Percentiles rank a stretch among this genome's conserved stretches.
phyloP scores from a whole-genome alignment of 2,797 vertebrate genomes.

The Arvicola amphibius region DNA sequence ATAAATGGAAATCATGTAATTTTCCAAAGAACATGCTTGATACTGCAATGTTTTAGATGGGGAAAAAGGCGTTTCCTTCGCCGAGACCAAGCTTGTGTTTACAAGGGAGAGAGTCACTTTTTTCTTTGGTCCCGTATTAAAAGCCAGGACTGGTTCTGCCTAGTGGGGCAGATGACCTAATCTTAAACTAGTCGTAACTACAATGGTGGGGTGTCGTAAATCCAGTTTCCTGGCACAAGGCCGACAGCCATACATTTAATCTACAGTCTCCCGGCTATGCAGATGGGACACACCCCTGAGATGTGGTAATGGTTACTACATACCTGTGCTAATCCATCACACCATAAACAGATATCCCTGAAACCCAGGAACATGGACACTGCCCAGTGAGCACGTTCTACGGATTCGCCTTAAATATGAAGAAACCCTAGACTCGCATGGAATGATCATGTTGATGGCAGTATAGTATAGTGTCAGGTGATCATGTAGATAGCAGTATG shows the following conservation, averaged over 20 bases:
- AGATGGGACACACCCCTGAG: background rate
- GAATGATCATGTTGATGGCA: background rate
- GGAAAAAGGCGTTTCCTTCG: background rate
- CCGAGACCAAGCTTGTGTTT: background rate
- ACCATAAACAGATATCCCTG: background rate
- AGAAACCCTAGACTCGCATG: background rate
- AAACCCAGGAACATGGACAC: background rate
- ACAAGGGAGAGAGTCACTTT: background rate
- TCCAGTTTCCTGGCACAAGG: background rate
- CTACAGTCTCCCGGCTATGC: background rate
- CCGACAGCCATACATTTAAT: background rate
- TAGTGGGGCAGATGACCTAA: background rate
- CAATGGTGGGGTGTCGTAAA: background rate
- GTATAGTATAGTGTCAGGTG: background rate
- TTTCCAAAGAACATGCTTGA: constrained; percentile 1
- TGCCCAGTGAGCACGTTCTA: background rate
- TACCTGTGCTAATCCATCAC: background rate
- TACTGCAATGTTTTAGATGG: constrained; percentile 10
- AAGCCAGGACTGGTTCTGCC: background rate
- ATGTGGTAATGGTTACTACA: background rate
- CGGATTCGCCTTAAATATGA: background rate
- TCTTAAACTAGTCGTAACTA: background rate
- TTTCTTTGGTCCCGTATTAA: background rate
- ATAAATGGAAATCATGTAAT: background rate
- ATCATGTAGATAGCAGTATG: background rate